These are phyloP conservation scores for Poicephalus gulielmi DNA, from an alignment of 2,113 vertebrate species.

Conservation along the genomic window DNA sequence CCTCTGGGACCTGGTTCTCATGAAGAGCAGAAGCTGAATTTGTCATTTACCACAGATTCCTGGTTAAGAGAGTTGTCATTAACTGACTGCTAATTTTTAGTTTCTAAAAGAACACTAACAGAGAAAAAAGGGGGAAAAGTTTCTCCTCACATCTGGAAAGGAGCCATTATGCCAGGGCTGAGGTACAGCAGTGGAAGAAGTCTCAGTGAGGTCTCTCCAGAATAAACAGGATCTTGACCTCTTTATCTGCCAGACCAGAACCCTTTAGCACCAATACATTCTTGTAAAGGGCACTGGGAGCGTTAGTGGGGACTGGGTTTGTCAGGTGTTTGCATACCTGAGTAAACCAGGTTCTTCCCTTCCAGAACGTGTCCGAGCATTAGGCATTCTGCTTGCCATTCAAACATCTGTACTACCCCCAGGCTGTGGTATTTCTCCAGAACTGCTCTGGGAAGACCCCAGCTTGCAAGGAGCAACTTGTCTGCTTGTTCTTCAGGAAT, in stretches of 20 bases:
- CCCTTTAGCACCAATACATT: neutral
- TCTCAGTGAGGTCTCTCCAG: neutral
- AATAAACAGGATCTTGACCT: neutral
- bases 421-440: slow-evolving; percentile 87
- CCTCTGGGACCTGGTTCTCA: neutral
- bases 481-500: slow-evolving; percentile 79
- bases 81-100: neutral
- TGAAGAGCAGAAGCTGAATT: neutral
- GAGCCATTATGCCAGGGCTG: neutral
- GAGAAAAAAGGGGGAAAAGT: neutral
- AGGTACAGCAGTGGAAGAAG: neutral
- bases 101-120: neutral
- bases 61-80: neutral
- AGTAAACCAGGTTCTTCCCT: slow-evolving; percentile 93
- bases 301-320: neutral
- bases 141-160: neutral
- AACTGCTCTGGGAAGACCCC: slow-evolving; percentile 89
- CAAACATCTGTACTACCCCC: slow-evolving; percentile 90
- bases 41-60: neutral
- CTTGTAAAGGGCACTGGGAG: neutral
- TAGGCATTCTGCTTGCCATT: slow-evolving; percentile 97
- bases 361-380: slow-evolving; percentile 86
- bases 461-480: slow-evolving; percentile 88
- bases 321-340: slow-evolving; percentile 77
- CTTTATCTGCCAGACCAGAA: neutral